Conservation (phyloP, 2,797 vertebrate species). For the Acanthornis magna region DNA sequence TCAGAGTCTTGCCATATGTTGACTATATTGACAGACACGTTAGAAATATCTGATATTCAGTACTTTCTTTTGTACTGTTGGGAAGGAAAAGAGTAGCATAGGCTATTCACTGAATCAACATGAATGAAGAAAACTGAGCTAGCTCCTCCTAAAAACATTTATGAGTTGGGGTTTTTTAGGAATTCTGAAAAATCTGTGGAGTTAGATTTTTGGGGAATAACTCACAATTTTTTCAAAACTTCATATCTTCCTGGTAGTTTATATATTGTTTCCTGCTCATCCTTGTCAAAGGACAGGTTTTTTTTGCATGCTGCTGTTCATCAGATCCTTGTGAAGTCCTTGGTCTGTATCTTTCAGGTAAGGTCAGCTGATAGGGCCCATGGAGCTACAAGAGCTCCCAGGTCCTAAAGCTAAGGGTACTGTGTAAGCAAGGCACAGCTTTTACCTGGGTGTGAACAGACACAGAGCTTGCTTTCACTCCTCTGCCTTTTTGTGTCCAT, state of each 20-base stretch:
- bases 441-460: not conserved
- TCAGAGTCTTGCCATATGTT: not conserved
- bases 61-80: not conserved
- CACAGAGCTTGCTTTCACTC: not conserved
- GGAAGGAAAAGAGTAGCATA: not conserved
- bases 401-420: not conserved
- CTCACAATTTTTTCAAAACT: not conserved
- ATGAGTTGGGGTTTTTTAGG: not conserved
- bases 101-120: not conserved
- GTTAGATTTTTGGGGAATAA: not conserved
- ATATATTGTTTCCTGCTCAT: not conserved
- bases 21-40: not conserved
- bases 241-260: not conserved
- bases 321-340: not conserved
- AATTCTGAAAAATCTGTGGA: not conserved
- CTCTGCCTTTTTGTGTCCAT: not conserved
- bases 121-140: not conserved
- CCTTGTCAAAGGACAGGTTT: not conserved
- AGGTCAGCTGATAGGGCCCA: not conserved
- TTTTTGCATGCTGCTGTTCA: not conserved
- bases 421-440: not conserved
- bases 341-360: not conserved
- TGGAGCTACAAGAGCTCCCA: not conserved
- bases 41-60: not conserved
- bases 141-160: not conserved